Evolutionary conservation across 2,888 invertebrate species (phyloP), one percentile per base, ranked within the genome.

Genomic region (Mactromeris polynyma): DNA sequence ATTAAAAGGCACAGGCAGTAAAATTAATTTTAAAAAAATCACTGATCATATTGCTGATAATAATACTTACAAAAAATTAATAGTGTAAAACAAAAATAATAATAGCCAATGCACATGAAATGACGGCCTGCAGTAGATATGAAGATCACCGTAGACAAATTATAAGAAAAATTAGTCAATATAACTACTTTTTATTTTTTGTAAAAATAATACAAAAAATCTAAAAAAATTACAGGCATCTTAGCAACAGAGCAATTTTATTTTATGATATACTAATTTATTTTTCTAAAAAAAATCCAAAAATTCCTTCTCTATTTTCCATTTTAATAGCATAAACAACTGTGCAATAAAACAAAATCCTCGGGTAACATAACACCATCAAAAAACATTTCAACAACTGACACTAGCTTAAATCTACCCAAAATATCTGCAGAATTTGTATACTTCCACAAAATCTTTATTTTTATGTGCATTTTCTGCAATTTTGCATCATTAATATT

Each of bases 401-500:
- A 64, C 58, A 64, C 7, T 1, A 64, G 58, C 26, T 11, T 64
- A 64, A 64, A 64, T 64, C 58, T 26, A 64, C 58, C 58, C 58
- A n/a, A 64, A 64, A n/a, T 64, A 64, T 64, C 26, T 64, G 9
- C 58, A n/a, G 26, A n/a, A 64, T 64, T 26, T n/a, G 58, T 64
- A 26, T n/a, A 9, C n/a, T 21, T 54, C 54, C n/a, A n/a, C 58
- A 26, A n/a, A 64, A 64, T 64, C 11, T 11, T n/a, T 26, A 2
- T 26, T 64, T 64, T 64, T 26, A 64, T 64, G 58, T 9, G 26
- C 58, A 64, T 64, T 64, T 64, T 26, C 26, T 64, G 6, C 58
- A 14, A n/a, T 58, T 58, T 58, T n/a, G n/a, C 58, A 64, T 64
- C 58, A 64, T 64, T 64, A 64, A 64, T 64, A 26, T 64, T 64